phyloP scores from a whole-genome alignment of 2,113 vertebrate species.

The Calidris pugnax region DNA sequence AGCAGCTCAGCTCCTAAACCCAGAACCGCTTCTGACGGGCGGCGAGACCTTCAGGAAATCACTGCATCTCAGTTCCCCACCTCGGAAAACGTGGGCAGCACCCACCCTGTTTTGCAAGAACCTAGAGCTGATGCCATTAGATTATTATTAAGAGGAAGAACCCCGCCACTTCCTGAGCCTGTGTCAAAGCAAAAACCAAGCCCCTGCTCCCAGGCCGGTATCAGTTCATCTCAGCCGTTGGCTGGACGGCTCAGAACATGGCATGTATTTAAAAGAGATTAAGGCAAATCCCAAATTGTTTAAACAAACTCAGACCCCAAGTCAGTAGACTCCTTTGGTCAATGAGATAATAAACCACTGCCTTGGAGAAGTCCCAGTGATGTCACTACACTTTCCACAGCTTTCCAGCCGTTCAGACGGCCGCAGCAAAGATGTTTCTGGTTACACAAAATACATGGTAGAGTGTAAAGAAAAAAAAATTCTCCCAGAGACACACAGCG shows the following conservation, averaged over 20 bases:
- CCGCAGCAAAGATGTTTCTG: neutral
- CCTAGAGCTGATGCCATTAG: neutral
- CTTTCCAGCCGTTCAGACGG: neutral
- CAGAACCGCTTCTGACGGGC: rapidly evolving
- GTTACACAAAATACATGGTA: neutral
- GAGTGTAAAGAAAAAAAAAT: neutral
- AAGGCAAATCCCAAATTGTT: neutral
- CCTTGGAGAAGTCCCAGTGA: neutral
- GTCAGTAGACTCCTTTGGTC: conserved; percentile 4
- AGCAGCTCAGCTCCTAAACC: neutral
- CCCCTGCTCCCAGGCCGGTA: neutral
- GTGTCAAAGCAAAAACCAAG: neutral
- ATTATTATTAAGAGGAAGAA: neutral
- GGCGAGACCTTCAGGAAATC: neutral
- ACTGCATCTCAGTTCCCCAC: neutral
- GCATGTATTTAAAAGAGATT: neutral
- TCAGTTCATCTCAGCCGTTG: neutral
- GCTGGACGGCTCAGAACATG: neutral
- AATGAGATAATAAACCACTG: conserved; percentile 46
- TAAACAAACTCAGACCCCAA: neutral
- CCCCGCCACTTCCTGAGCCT: neutral
- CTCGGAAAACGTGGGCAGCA: neutral
- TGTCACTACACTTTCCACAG: conserved; percentile 18
- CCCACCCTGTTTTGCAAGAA: neutral
- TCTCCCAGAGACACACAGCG: neutral